These are phyloP conservation scores for Diachasmimorpha longicaudata DNA, from an alignment of 1,140 invertebrate genomes.

Conservation along the genomic window DNA sequence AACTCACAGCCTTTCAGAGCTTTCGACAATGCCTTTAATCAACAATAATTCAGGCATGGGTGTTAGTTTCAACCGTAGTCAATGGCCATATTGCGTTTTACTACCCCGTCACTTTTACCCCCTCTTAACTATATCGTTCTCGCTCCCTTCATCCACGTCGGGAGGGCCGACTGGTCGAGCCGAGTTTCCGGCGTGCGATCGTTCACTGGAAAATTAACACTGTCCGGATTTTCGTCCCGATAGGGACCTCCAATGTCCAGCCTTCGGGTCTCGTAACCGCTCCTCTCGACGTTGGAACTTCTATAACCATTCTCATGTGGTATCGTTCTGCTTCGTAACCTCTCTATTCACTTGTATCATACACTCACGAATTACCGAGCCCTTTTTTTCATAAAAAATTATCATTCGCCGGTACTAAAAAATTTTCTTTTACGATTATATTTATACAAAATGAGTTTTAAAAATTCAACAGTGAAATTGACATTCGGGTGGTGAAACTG, in stretches of 20 bases:
- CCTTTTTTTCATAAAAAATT: neutral
- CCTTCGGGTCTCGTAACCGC: neutral
- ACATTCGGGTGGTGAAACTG: neutral
- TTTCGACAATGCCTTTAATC: slow-evolving; percentile 54
- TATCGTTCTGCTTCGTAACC: neutral
- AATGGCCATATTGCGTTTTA: slow-evolving; percentile 14
- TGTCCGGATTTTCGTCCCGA: slow-evolving; percentile 49
- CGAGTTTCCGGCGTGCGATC: slow-evolving; percentile 39
- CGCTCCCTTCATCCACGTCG: neutral
- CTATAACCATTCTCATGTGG: neutral
- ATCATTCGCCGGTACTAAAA: too few species aligned
- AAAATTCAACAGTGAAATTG: slow-evolving; percentile 11
- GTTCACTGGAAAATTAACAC: slow-evolving; percentile 55
- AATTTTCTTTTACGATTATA: too few species aligned
- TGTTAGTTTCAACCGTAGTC: slow-evolving; percentile 9
- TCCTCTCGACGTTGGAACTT: neutral
- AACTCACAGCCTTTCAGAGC: slow-evolving; percentile 13
- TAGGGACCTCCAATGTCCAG: neutral
- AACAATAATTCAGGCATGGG: slow-evolving; percentile 50
- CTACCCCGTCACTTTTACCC: neutral
- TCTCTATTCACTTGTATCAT: neutral
- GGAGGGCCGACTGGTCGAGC: neutral
- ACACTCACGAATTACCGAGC: neutral
- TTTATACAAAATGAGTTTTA: neutral
- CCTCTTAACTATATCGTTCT: neutral